Evolutionary conservation across 2,888 invertebrate species (phyloP), one percentile per base, ranked within the genome.

Genomic region (Parnassius orleans): DNA sequence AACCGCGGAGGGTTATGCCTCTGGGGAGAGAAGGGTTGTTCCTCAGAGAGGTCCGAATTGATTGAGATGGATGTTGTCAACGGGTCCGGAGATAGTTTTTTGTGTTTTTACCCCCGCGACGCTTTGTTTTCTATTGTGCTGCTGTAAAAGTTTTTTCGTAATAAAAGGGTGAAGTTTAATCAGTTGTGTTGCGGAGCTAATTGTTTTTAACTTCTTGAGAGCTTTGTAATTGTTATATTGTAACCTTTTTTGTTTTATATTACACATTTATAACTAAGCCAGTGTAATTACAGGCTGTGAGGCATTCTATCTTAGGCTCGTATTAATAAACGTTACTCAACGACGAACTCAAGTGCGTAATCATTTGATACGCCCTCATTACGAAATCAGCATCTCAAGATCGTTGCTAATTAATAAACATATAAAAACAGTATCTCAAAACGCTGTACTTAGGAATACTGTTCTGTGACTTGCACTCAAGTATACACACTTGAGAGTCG

Each of bases 31-130:
- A 88, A 88, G 90, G 90, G 90, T 88, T 89, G 78, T 75, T 83
- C 89, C 86, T 86, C 77, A 70, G 89, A 85, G 90, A 89, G 64
- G 72, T 73, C 72, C 70, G 80, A 80, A 90, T 90, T 90, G 90
- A 90, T 91, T 87, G 90, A 89, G 90, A 91, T 87, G 85, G 86
- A 90, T 90, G 82, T 86, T 86, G 88, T 90, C 90, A 85, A 76
- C 88, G 83, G 74, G 80, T 33, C 83, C 76, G 74, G 76, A 76
- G 82, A 80, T 76, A 80, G 79, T 81, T 86, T 79, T 84, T 84
- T 81, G 79, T 77, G 77, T 79, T 79, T 79, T 80, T 76, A 73
- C 71, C 72, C 72, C 68, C 65, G 61, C 50, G 47, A 61, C 66
- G 72, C 71, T 72, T 68, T 76, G 71, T 72, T 72, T 67, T 64